Base-by-base conservation (phyloP, 2,888 invertebrate species). In the Epicampocera succincta region DNA sequence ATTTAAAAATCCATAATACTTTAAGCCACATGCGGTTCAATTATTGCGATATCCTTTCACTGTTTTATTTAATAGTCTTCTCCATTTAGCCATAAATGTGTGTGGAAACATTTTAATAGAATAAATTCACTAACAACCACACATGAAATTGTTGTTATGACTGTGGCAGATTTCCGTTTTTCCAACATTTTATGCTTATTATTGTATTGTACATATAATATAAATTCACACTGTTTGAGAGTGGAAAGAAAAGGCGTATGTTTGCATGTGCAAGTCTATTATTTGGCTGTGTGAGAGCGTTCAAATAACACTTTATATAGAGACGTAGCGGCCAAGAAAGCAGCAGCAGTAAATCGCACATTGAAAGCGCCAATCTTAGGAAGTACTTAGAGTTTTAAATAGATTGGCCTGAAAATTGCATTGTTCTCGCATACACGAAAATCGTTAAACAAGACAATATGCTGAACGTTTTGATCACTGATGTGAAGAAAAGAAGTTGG, bases 1-100 rank as follows among this genome's bases (percentile, higher is more conserved):
- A 74, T 74, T 78, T 82, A 78, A 82, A 82, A 82, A 78, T 74
- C 78, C 69, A 78, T 82, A 78, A 82, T 74, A 78, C 65, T 82
- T 78, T 74, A 56, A 73, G 65, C 81, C 81, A 77, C 77, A 81
- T 82, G 78, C 65, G 82, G 78, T 82, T 74, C 82, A 78, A 82
- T 78, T 82, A 78, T 82, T 82, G 52, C 58, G 50, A 71, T 73
- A 74, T 69, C 42, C 71, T 58, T 44, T 48, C 15, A 78, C 48
- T 42, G 65, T 72, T 72, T 65, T 58, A 54, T 54, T 60, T 17
- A 38, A 25, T 61, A 63, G 44, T 25, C 44, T 52, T 60, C 48
- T 69, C 25, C 15, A 44, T 60, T 48, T 69, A n/a, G 60, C 50
- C 60, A 58, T 63, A 52, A 61, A 65, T 63, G 56, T 63, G 42